These are phyloP conservation scores for Drosophila carrolli DNA, from an alignment of 1,140 invertebrate species.

Conservation along the genomic window DNA sequence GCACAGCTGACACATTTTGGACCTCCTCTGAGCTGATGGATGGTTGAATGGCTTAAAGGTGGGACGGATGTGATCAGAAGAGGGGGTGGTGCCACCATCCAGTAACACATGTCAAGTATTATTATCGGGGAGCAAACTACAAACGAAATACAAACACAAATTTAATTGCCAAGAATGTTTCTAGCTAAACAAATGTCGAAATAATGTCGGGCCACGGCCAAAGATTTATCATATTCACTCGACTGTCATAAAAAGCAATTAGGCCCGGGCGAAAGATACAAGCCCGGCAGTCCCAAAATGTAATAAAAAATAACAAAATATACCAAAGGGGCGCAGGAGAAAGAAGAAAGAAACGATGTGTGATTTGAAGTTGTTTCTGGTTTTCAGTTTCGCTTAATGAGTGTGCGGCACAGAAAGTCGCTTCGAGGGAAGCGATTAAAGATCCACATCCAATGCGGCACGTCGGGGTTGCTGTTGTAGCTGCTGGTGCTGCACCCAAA, in stretches of 20 bases:
- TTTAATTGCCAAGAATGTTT: conserved; percentile 80
- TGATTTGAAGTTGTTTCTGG: conserved; percentile 69
- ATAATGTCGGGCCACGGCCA: conserved; percentile 68
- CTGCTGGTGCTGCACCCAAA: conserved; percentile 18
- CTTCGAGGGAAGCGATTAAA: conserved; percentile 66
- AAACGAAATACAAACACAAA: conserved; percentile 58
- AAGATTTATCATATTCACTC: conserved; percentile 82
- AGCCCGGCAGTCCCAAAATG: conserved; percentile 63
- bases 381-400: conserved; percentile 68
- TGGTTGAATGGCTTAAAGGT: background rate
- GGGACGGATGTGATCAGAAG: background rate
- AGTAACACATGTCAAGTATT: conserved; percentile 74
- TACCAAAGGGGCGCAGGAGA: conserved; percentile 24
- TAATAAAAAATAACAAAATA: conserved; percentile 55
- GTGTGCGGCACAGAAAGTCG: conserved; percentile 49
- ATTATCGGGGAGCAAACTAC: conserved; percentile 51
- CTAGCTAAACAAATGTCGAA: conserved; percentile 78
- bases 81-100: conserved; percentile 18
- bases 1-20: conserved; percentile 63
- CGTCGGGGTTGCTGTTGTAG: conserved; percentile 26
- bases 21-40: conserved; percentile 26
- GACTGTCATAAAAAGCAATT: conserved; percentile 83
- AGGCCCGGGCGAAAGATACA: conserved; percentile 70
- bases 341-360: conserved; percentile 62
- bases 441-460: conserved; percentile 53